These are phyloP conservation scores for Eledona agricola DNA, from an alignment of 2,888 invertebrate species.

Conservation along the genomic window DNA sequence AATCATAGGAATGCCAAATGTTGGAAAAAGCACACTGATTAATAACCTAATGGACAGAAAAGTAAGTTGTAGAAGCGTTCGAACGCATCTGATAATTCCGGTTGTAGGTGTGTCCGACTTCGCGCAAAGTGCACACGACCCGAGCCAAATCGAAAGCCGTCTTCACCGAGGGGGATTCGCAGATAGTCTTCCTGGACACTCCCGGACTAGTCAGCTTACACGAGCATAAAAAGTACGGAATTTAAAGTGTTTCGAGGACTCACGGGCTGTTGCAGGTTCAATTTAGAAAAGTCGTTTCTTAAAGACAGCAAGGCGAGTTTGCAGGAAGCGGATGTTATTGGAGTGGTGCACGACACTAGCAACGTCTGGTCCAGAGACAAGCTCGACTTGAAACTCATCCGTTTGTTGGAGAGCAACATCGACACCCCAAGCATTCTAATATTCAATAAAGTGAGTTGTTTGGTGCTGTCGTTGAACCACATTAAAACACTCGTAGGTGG, in stretches of 20 bases:
- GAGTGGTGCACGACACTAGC: constrained; percentile 86
- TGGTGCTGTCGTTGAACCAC: not conserved
- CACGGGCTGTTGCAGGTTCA: constrained; percentile 60
- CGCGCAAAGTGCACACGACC: constrained; percentile 92
- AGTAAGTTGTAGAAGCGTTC: constrained; percentile 62
- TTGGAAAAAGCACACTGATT: constrained; percentile 94
- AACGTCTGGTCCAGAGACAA: constrained; percentile 73
- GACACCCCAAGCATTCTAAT: constrained; percentile 77
- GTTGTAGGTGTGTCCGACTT: constrained; percentile 85
- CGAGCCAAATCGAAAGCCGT: constrained; percentile 77
- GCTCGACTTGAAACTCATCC: constrained; percentile 75
- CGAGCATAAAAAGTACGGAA: constrained; percentile 76
- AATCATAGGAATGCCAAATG: constrained; percentile 92
- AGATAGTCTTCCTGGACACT: constrained; percentile 92
- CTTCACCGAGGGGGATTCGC: constrained; percentile 77
- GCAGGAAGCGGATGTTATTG: constrained; percentile 79
- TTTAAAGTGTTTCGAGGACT: constrained; percentile 1
- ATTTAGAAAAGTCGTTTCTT: constrained; percentile 68
- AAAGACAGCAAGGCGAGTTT: constrained; percentile 70
- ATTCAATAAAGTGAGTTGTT: constrained; percentile 81
- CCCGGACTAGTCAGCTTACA: constrained; percentile 83
- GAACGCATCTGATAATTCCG: constrained; percentile 6
- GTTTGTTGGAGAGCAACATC: constrained; percentile 71
- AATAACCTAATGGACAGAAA: constrained; percentile 84
- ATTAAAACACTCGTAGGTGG: constrained; percentile 66